Base-by-base conservation (phyloP, 2,113 vertebrate species). In the Desmodus rotundus region DNA sequence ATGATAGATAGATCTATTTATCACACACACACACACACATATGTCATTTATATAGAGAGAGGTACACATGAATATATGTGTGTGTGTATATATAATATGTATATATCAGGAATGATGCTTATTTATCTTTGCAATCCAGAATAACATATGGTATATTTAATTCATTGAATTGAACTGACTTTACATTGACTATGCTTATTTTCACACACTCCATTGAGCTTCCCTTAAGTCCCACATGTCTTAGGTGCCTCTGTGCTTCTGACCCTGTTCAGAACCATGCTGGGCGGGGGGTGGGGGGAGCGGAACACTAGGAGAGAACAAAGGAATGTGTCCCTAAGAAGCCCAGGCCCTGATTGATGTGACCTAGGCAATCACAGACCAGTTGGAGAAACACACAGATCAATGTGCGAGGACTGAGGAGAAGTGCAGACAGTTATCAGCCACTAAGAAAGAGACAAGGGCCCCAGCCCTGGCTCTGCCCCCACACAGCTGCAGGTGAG, bases 251-350 rank as follows among this genome's bases (percentile, higher is more conserved):
- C 20, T 58, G 5, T 43, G 16, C 56, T 73, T 80, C 89, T 82
- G 41, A 74, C 1, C 11, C 45, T 78, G 12, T n/a, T 36, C 26
- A n/a, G 24, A 36, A 65, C 31, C 28, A 74, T 14, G 3, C 4
- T 88, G 20, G 28, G 24, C 22, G 24, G 9, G 3, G 2, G 4
- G 0, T 19, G 9, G 3, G 2, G 4, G 0, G 2, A 4, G 31
- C 33, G 0, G 17, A 31, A 13, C 10, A 2, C 33, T 26, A 52
- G 16, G 19, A 93, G 41, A 88, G 4, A 20, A 56, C 38, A 86
- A 65, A 68, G 15, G 0, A 38, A 31, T 31, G 28, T 73, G 47
- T 85, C 38, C 36, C 80, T 52, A n/a, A 77, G 6, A 87, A 82
- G 50, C 22, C 26, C 36, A 43, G 28, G 7, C 33, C 50, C 22